Evolutionary conservation across 2,888 invertebrate genomes (phyloP), one percentile per base, ranked within the genome.

Genomic region (Amphipoea lucens): DNA sequence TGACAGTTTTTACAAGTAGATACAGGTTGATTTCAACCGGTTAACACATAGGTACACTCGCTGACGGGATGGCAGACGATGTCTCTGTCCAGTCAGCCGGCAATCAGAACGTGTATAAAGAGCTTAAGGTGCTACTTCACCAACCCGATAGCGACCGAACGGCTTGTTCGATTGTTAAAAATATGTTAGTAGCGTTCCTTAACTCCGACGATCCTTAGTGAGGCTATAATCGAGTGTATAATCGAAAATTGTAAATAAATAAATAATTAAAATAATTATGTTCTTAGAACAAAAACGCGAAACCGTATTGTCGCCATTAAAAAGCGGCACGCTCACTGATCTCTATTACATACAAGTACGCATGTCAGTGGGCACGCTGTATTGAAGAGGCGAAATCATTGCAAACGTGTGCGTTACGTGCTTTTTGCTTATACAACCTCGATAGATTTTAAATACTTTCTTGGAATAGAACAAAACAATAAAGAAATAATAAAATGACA

Each of bases 401-500:
- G 40, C 23, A 57, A 42, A 20, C 20, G n/a, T 68, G n/a, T 68
- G 40, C 17, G 17, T 17, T 68, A 2, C 36, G 45, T 62, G 60
- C 6, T 12, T 40, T 76, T n/a, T 74, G 17, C 11, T 14, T 45
- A 36, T 36, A 67, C 78, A 78, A 80, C 79, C 80, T 79, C 40
- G 17, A 40, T 40, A 23, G 3, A 9, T 17, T 51, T 60, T 12
- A 9, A 65, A n/a, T n/a, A 12, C 54, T 45, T 17, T 23, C 54
- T 45, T 17, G 23, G 2, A 54, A 73, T 20, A 60, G 23, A 48
- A 48, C 9, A 20, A 76, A 75, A 36, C 42, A 74, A 4, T 20
- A 17, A 51, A 17, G 17, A 6, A 62, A 45, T 36, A 48, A 57
- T 29, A 48, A 65, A 57, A 40, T 51, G 36, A n/a, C 17, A 74